Percentiles rank a stretch among this genome's conserved stretches.
These are phyloP conservation scores for Ctenochaetus hawaiiensis DNA, from an alignment of 2,797 vertebrate genomes.

Conservation along the genomic window DNA sequence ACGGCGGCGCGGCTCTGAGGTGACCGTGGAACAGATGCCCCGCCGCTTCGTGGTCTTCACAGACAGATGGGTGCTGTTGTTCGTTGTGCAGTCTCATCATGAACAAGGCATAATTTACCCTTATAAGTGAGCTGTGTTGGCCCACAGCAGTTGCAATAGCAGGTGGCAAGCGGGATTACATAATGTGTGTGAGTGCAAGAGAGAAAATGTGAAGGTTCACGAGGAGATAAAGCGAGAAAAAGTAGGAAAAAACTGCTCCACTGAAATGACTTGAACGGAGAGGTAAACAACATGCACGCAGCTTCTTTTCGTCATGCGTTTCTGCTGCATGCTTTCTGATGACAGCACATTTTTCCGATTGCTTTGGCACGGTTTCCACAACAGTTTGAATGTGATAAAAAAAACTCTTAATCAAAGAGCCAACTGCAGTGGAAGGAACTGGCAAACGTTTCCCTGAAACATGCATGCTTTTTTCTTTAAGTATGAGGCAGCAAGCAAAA, in stretches of 20 bases:
- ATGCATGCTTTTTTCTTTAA: neutral
- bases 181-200: constrained; percentile 35
- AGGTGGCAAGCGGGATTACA: constrained; percentile 55
- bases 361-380: constrained; percentile 35
- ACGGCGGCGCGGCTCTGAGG: constrained; percentile 17
- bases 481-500: constrained; percentile 5
- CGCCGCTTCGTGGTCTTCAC: constrained; percentile 1
- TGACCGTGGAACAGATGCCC: constrained; percentile 21
- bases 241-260: neutral
- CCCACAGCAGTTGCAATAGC: constrained; percentile 54
- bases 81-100: constrained; percentile 45
- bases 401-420: constrained; percentile 46
- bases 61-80: constrained; percentile 61
- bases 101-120: constrained; percentile 39
- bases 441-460: constrained; percentile 27
- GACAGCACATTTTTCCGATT: constrained; percentile 30
- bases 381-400: constrained; percentile 34
- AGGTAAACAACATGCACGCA: constrained; percentile 2
- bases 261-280: neutral
- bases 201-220: constrained; percentile 43
- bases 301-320: constrained; percentile 12
- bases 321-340: constrained; percentile 28
- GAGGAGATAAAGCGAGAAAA: neutral
- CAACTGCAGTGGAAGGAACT: constrained; percentile 41
- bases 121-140: constrained; percentile 48